Evolutionary conservation across 2,113 vertebrate genomes (phyloP), one percentile per base, ranked within the genome.

Genomic region (Sarotherodon lohbergeri): DNA sequence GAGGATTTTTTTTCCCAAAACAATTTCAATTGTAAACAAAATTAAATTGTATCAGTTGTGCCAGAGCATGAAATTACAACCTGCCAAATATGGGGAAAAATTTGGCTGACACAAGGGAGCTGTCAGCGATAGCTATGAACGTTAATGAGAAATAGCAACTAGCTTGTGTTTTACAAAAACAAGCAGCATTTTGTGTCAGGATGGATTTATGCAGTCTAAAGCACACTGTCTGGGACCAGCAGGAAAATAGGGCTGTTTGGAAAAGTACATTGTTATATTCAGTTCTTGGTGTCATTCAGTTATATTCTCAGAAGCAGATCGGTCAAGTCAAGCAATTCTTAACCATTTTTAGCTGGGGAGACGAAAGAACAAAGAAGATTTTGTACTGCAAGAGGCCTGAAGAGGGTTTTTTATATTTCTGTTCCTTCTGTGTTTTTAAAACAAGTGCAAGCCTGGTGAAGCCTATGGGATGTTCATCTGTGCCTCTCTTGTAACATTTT

Each of bases 121-220:
- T 76, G 82, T 85, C 84, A 90, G 29, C 55, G 5, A 4, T 78
- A 52, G 46, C 73, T 78, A 52, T 71, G 66, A 84, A 82, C n/a
- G 27, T 80, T 85, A 83, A 90, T 83, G 63, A 83, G 80, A 83
- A 87, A 85, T 54, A 81, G 46, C 36, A 80, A 36, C 79, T 66
- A 34, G 68, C 56, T 82, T 43, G 82, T 80, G 52, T 63, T 90
- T 83, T 57, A 43, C 12, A 27, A 83, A 76, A 86, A 8, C 48
- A 61, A 63, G 79, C 46, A 50, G 11, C 54, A 52, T 43, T 71
- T 50, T 66, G 55, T 84, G 85, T 83, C 73, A 41, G 32, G 24
- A n/a, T 66, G 46, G 80, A 91, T 91, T 73, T 66, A 54, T 71
- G 61, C 41, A 41, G 52, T 82, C 12, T 8, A 29, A 85, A 79